Evolutionary conservation across 2,113 vertebrate genomes (phyloP).

Genomic region (Emydocephalus ijimae): DNA sequence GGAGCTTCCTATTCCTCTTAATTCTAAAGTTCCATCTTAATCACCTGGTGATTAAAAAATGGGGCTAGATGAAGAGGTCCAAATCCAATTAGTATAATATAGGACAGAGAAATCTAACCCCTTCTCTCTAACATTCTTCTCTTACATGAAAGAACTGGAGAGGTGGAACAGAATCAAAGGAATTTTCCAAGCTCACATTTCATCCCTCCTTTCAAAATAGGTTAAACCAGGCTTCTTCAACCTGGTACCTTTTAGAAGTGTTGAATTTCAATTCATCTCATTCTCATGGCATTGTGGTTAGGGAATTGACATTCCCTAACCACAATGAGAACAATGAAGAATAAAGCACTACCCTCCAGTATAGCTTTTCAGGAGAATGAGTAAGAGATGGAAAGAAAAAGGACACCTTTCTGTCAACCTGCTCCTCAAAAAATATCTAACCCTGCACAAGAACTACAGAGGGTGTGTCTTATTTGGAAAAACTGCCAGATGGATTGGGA

Average conservation of each 20-base stretch:
- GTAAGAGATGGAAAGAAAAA: not conserved
- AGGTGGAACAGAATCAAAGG: not conserved
- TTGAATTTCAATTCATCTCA: not conserved
- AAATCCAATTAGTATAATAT: not conserved
- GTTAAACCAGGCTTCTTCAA: not conserved
- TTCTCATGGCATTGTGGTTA: not conserved
- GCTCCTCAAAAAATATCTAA: not conserved
- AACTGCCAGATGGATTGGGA: not conserved
- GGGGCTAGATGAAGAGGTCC: not conserved
- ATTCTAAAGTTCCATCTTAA: not conserved
- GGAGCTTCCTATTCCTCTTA: not conserved
- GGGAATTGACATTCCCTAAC: not conserved
- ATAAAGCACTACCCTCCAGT: not conserved
- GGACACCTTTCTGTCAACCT: slow-evolving; percentile 7
- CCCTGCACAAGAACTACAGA: not conserved
- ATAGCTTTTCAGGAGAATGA: not conserved
- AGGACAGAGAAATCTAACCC: not conserved
- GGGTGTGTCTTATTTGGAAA: slow-evolving; percentile 1
- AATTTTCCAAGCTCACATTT: not conserved
- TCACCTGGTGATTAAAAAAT: not conserved
- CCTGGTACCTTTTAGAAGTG: not conserved
- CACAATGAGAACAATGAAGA: not conserved
- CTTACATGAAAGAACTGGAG: not conserved
- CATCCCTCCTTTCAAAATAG: not conserved
- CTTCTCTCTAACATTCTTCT: not conserved